These are phyloP conservation scores for Ammospiza caudacuta DNA, from an alignment of 2,113 vertebrate species.

Conservation along the genomic window DNA sequence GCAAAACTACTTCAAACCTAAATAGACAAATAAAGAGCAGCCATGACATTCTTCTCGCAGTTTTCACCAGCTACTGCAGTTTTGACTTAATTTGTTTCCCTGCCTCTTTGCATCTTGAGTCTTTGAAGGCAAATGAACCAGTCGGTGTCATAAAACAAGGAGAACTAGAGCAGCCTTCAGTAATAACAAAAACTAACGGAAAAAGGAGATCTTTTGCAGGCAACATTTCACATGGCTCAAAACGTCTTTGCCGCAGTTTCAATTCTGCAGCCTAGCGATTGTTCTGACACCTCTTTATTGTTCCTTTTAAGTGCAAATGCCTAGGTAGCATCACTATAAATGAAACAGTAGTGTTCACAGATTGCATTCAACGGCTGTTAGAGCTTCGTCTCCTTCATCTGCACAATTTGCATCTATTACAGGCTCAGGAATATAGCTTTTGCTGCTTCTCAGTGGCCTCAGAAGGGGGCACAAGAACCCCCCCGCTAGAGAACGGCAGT, in stretches of 20 bases:
- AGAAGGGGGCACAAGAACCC: neutral
- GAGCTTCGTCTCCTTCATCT: slow-evolving; percentile 26
- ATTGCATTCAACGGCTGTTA: slow-evolving; percentile 19
- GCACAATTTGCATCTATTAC: slow-evolving; percentile 47
- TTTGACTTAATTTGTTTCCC: slow-evolving; percentile 68
- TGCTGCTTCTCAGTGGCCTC: neutral
- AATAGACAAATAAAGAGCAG: slow-evolving; percentile 18
- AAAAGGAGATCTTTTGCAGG: slow-evolving; percentile 61
- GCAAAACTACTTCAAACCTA: slow-evolving; percentile 31
- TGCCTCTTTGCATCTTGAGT: slow-evolving; percentile 26
- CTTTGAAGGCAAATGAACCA: slow-evolving; percentile 68
- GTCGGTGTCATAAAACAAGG: slow-evolving; percentile 64
- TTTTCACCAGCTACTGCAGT: slow-evolving; percentile 60
- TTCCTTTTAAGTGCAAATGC: slow-evolving; percentile 54
- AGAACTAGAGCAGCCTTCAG: slow-evolving; percentile 68
- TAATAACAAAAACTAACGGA: slow-evolving; percentile 52
- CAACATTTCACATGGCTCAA: slow-evolving; percentile 31
- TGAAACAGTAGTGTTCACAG: slow-evolving; percentile 53
- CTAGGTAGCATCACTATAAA: slow-evolving; percentile 49
- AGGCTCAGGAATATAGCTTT: neutral
- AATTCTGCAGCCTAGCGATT: slow-evolving; percentile 28
- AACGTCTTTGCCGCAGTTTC: slow-evolving; percentile 31
- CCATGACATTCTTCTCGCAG: slow-evolving; percentile 30
- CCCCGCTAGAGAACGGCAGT: neutral
- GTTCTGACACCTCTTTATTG: slow-evolving; percentile 48